phyloP scores from a whole-genome alignment of 2,797 vertebrate species.

The Delichon dasypus region DNA sequence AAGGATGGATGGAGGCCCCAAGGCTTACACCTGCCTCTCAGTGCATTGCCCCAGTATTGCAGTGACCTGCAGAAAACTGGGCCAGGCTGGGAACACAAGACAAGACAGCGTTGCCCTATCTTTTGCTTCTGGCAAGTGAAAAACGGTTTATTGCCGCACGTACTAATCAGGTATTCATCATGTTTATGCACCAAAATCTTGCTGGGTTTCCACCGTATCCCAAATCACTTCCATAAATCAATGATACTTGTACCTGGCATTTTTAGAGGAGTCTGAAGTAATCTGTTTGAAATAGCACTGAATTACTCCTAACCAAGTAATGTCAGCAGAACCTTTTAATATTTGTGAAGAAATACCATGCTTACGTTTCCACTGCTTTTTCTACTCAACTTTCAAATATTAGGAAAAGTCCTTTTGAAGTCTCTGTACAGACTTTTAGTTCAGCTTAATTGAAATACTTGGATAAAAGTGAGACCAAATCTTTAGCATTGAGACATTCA shows the following conservation, averaged over 20 bases:
- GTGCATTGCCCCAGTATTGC: background rate
- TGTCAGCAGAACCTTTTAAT: background rate
- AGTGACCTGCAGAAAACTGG: background rate
- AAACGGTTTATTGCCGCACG: background rate
- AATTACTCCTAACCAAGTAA: background rate
- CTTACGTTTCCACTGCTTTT: background rate
- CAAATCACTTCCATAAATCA: background rate
- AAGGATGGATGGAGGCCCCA: background rate
- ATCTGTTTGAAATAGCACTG: background rate
- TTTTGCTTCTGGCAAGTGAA: background rate
- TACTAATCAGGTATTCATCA: background rate
- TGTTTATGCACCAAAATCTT: background rate
- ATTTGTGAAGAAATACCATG: background rate
- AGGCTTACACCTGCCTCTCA: background rate
- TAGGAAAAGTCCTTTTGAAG: background rate
- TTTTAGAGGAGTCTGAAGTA: background rate
- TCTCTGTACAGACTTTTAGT: background rate
- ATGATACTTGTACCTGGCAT: background rate
- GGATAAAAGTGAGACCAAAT: background rate
- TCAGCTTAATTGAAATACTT: background rate
- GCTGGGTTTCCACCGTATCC: background rate
- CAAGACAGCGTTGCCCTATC: accelerated
- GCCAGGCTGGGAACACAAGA: background rate
- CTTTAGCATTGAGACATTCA: background rate
- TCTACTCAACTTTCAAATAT: background rate